Conservation (phyloP, 2,888 invertebrate species). For the Mesorhabditis sp. region DNA sequence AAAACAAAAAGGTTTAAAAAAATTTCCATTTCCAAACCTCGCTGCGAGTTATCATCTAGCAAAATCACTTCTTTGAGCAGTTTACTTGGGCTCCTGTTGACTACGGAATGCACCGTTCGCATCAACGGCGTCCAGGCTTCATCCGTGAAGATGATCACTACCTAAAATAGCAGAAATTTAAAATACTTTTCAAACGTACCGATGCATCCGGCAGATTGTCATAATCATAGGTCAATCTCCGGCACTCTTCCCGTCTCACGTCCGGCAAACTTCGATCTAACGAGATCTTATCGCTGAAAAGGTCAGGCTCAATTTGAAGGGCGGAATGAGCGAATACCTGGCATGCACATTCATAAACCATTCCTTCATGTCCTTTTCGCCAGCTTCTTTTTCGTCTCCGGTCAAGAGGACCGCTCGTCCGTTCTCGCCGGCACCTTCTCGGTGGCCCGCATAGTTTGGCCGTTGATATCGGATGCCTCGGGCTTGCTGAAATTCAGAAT, state of each 20-base stretch:
- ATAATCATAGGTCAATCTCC: slow-evolving; percentile 66
- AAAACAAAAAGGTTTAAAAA: slow-evolving; percentile 36
- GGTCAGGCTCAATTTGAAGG: background rate
- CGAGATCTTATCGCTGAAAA: slow-evolving; percentile 62
- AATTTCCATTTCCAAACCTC: slow-evolving; percentile 13
- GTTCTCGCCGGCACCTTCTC: slow-evolving; percentile 40
- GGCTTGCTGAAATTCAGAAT: background rate
- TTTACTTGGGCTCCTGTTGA: slow-evolving; percentile 71
- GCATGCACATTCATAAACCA: slow-evolving; percentile 56
- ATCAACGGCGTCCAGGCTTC: slow-evolving; percentile 76
- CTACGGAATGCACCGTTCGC: slow-evolving; percentile 82
- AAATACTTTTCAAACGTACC: slow-evolving; percentile 2
- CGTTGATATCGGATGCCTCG: background rate
- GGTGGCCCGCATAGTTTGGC: slow-evolving; percentile 21
- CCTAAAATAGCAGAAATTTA: slow-evolving; percentile 26
- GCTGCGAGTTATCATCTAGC: slow-evolving; percentile 85
- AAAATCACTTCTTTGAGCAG: slow-evolving; percentile 85
- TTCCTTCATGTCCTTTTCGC: slow-evolving; percentile 44
- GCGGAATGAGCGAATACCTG: slow-evolving; percentile 18
- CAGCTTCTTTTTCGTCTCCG: slow-evolving; percentile 32
- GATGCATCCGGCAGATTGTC: slow-evolving; percentile 16
- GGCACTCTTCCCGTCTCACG: slow-evolving; percentile 59
- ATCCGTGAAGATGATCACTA: slow-evolving; percentile 77
- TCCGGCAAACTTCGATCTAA: slow-evolving; percentile 61
- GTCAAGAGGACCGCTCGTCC: slow-evolving; percentile 33